Conservation (phyloP, 1,140 invertebrate genomes). For the Bombus waltoni region DNA sequence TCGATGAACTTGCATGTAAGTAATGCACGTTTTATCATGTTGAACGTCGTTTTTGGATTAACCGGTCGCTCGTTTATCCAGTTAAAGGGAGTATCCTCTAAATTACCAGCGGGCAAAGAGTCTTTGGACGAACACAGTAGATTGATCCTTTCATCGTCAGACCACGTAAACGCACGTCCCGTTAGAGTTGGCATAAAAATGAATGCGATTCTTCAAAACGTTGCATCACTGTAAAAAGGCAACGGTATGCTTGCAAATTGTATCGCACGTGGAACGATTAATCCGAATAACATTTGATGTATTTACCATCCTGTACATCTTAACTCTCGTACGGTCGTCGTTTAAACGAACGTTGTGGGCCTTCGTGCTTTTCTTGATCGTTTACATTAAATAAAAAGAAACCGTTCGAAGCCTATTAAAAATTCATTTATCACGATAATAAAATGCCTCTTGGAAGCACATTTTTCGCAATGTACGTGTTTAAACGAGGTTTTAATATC, state of each 20-base stretch:
- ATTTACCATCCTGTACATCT: not conserved
- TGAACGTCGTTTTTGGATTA: not conserved
- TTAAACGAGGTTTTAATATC: too few species aligned
- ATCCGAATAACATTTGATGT: constrained; percentile 15
- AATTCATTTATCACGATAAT: too few species aligned
- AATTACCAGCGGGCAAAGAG: not conserved
- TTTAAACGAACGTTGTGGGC: too few species aligned
- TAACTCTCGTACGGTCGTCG: not conserved
- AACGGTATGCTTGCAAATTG: constrained; percentile 26
- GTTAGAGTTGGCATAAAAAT: constrained; percentile 22
- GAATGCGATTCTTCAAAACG: constrained; percentile 9
- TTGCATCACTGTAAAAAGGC: not conserved
- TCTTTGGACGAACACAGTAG: not conserved
- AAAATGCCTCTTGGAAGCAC: too few species aligned
- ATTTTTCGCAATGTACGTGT: too few species aligned
- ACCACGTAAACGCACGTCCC: not conserved
- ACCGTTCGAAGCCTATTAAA: too few species aligned
- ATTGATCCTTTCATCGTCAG: not conserved
- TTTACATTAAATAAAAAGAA: too few species aligned
- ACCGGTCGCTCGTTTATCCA: too few species aligned
- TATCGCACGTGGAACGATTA: constrained; percentile 36
- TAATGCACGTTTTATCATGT: not conserved
- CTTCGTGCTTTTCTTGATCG: too few species aligned
- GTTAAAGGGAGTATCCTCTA: not conserved
- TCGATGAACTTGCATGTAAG: too few species aligned